Evolutionary conservation across 2,113 vertebrate species (phyloP).

Genomic region (Pterophyllum scalare): DNA sequence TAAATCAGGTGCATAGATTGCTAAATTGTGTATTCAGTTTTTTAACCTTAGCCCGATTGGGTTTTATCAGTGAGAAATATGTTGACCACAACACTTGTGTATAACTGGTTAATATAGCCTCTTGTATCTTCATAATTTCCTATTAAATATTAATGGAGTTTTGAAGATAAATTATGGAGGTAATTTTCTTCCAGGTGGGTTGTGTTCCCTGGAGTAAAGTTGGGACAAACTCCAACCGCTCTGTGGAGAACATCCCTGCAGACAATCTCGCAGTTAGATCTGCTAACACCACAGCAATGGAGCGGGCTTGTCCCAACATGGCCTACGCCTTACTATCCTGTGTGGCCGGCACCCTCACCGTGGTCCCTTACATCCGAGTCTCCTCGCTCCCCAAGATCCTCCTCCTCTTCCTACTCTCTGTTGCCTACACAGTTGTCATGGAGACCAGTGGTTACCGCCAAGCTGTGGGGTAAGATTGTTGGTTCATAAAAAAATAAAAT

Average conservation of each 20-base stretch:
- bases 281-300: slow-evolving; percentile 77
- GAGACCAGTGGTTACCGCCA: slow-evolving; percentile 92
- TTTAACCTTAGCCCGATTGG: not conserved
- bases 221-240: slow-evolving; percentile 79
- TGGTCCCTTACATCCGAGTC: slow-evolving; percentile 92
- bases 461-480: slow-evolving; percentile 84
- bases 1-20: not conserved
- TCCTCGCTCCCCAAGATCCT: slow-evolving; percentile 95
- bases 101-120: not conserved
- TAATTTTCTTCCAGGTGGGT: slow-evolving; percentile 81
- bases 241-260: slow-evolving; percentile 79
- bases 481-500: not conserved
- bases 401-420: slow-evolving; percentile 89
- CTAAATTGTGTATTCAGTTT: not conserved
- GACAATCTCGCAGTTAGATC: slow-evolving; percentile 33
- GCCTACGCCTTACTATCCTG: slow-evolving; percentile 93
- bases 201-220: slow-evolving; percentile 91
- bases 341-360: slow-evolving; percentile 89
- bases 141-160: not conserved
- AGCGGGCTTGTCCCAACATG: slow-evolving; percentile 84
- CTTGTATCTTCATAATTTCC: not conserved
- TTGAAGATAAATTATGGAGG: not conserved
- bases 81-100: not conserved
- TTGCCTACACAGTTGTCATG: slow-evolving; percentile 90
- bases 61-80: not conserved